phyloP scores from a whole-genome alignment of 1,140 invertebrate species.

The Homarus americanus region DNA sequence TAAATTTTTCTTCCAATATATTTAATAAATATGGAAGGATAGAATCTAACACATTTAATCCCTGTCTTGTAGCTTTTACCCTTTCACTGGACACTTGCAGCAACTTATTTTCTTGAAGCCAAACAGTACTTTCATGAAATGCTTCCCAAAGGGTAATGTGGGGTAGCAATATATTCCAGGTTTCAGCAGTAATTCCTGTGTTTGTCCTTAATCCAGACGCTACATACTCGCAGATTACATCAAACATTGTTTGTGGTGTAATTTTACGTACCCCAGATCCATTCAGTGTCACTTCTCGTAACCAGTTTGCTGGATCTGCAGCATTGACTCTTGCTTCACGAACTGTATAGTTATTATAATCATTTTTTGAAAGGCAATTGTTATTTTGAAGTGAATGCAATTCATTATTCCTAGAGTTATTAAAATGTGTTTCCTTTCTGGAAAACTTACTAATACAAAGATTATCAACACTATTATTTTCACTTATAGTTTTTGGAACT shows the following conservation, averaged over 20 bases:
- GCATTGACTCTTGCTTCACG: conserved; percentile 50
- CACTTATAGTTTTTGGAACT: not conserved
- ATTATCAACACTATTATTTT: not conserved
- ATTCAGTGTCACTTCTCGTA: conserved; percentile 16
- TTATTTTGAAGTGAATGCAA: not conserved
- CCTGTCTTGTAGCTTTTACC: conserved; percentile 13
- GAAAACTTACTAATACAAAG: not conserved
- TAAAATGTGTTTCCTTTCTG: not conserved
- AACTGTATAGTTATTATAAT: not conserved
- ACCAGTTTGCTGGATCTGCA: conserved; percentile 48
- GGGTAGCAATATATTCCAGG: conserved; percentile 25
- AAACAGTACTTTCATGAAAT: conserved; percentile 1
- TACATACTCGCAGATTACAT: conserved; percentile 1
- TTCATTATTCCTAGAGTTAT: not conserved
- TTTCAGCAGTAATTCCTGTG: conserved; percentile 9
- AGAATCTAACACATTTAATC: conserved; percentile 39
- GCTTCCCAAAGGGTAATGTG: not conserved
- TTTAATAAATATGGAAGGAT: conserved; percentile 36
- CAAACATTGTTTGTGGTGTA: not conserved
- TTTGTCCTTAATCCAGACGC: conserved; percentile 37
- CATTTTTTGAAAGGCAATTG: not conserved
- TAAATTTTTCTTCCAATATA: not conserved
- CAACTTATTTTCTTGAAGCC: conserved; percentile 27
- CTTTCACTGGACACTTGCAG: not conserved
- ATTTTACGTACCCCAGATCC: conserved; percentile 24